These are phyloP conservation scores for Sebastiscus albofasciatus DNA, from an alignment of 2,797 vertebrate species.

Conservation along the genomic window DNA sequence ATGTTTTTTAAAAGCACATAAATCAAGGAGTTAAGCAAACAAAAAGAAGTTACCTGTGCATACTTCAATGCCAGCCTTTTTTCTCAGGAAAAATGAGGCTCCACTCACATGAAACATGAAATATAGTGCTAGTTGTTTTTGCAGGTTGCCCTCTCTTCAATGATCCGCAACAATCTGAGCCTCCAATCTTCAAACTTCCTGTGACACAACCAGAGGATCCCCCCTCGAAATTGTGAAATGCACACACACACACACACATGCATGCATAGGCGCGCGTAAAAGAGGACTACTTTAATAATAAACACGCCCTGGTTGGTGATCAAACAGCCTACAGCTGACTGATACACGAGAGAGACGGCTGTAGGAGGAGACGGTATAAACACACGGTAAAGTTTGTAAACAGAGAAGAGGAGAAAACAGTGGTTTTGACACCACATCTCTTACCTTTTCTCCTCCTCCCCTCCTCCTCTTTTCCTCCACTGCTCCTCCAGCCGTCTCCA, in stretches of 20 bases:
- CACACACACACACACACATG: background rate
- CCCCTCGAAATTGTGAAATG: conserved; percentile 8
- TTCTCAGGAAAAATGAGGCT: background rate
- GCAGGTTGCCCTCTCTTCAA: conserved; percentile 7
- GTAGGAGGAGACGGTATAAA: background rate
- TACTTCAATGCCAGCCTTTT: background rate
- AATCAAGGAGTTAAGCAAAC: background rate
- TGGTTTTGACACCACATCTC: conserved; percentile 36
- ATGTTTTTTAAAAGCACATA: background rate
- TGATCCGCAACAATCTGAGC: conserved; percentile 33
- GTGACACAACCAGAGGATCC: conserved; percentile 59
- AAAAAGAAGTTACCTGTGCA: conserved; percentile 22
- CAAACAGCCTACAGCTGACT: conserved; percentile 6
- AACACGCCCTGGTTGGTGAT: conserved; percentile 45
- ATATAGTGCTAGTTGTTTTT: background rate
- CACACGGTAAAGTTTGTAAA: conserved; percentile 61
- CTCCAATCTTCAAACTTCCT: conserved; percentile 63
- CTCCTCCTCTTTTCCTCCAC: background rate
- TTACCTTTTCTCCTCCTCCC: conserved; percentile 42
- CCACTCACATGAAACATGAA: background rate
- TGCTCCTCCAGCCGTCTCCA: conserved; percentile 50
- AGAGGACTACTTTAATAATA: conserved; percentile 28
- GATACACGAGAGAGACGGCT: background rate
- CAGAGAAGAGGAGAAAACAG: conserved; percentile 11
- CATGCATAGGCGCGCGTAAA: conserved; percentile 21